Percentiles rank a stretch among this genome's conserved stretches.
phyloP scores from a whole-genome alignment of 2,888 invertebrate genomes.

The Ophioninae sp. region DNA sequence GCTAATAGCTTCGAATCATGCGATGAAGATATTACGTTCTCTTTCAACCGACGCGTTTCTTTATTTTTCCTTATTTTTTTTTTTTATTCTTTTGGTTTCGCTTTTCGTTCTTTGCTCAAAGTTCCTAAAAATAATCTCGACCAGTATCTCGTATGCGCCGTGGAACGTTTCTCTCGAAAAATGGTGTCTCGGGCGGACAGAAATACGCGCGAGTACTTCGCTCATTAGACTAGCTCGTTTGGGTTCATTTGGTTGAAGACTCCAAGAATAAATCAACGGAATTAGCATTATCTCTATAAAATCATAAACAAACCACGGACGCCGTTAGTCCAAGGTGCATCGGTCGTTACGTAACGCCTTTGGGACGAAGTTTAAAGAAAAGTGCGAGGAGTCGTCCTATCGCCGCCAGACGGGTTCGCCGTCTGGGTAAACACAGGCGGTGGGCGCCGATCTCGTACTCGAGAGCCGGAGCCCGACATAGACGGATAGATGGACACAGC shows the following conservation, averaged over 20 bases:
- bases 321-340: neutral
- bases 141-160: neutral
- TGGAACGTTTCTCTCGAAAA: neutral
- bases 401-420: constrained; percentile 76
- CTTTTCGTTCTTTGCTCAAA: neutral
- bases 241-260: neutral
- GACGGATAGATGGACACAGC: constrained; percentile 45
- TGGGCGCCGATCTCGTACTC: constrained; percentile 55
- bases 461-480: constrained; percentile 56
- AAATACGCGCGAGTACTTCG: neutral
- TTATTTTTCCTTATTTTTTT: neutral
- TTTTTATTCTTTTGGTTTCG: neutral
- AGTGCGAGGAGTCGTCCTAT: constrained; percentile 68
- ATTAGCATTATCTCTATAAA: constrained; percentile 12
- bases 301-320: neutral
- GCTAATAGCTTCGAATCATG: neutral
- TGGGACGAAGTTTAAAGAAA: constrained; percentile 52
- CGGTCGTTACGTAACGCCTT: constrained; percentile 16
- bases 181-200: neutral
- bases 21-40: neutral
- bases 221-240: neutral
- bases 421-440: constrained; percentile 78
- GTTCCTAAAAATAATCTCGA: neutral
- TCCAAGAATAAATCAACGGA: neutral
- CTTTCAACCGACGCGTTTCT: neutral